These are phyloP conservation scores for Ranitomeya variabilis DNA, from an alignment of 2,113 vertebrate genomes.

Conservation along the genomic window DNA sequence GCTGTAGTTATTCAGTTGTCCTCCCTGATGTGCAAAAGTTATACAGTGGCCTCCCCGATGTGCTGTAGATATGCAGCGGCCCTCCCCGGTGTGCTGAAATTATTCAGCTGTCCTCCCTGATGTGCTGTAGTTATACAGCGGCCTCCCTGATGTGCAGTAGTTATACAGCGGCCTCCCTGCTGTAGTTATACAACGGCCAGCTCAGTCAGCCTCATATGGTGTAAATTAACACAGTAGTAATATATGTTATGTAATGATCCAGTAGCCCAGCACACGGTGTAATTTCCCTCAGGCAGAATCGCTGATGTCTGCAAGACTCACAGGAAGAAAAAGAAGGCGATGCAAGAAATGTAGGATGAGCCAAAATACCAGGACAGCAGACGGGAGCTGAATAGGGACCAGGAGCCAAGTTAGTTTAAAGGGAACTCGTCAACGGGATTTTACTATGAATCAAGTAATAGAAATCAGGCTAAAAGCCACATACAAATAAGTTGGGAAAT, in stretches of 20 bases:
- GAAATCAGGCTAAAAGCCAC: too few species aligned
- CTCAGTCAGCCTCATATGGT: not conserved
- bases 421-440: not conserved
- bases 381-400: not conserved
- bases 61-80: not conserved
- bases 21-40: not conserved
- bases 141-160: too few species aligned
- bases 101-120: too few species aligned
- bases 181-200: not conserved
- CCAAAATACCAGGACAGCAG: not conserved
- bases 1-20: too few species aligned
- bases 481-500: too few species aligned
- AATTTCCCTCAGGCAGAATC: not conserved
- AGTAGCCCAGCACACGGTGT: not conserved
- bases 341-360: not conserved
- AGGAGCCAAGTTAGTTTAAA: not conserved
- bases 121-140: not conserved
- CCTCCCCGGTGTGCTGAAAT: not conserved
- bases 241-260: slow-evolving; percentile 25
- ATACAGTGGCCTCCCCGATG: not conserved
- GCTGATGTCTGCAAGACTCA: slow-evolving; percentile 19
- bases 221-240: not conserved
- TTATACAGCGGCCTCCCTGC: not conserved
- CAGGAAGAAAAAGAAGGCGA: not conserved
- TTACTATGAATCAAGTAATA: too few species aligned